Evolutionary conservation across 2,888 invertebrate genomes (phyloP), one percentile per base, ranked within the genome.

Genomic region (Erynnis tages): DNA sequence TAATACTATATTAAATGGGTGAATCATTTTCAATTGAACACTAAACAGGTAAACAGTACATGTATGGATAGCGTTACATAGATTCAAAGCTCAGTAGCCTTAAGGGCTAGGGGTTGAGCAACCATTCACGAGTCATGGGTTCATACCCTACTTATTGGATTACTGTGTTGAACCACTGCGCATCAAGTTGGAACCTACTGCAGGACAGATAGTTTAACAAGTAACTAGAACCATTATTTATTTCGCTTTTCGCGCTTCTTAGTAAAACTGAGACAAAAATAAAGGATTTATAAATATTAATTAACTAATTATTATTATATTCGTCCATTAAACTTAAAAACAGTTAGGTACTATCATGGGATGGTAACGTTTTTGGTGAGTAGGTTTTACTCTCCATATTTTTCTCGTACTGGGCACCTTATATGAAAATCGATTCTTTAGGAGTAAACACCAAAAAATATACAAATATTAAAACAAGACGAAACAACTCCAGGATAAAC

Each of bases 111-210:
- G 27, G 47, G 47, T 47, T 47, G 47, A 48, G 38, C 48, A 38
- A 14, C 38, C 19, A 14, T 19, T 29, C 29, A 47, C 29, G 38
- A 48, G 48, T 40, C 48, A 38, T 14, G 48, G 30, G 38, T 48
- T 48, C 48, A 48, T 48, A 38, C 38, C 38, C 38, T 38, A 6
- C 48, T 38, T 48, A 48, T 48, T 48, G 48, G 38, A 48, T 48
- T 48, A 48, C 16, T 38, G 48, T 30, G 38, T 29, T 38, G 16
- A 30, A 30, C 38, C 38, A 38, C 30, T 29, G 48, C 47, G 23
- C 8, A 16, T 17, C n/a, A 37, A 19, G 38, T 29, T 48, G 40
- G 30, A 29, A 38, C 38, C 30, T 8, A 30, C 21, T 48, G 10
- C 32, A 16, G 45, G 16, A 19, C 19, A 13, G 13, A 30, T 43